Evolutionary conservation across 2,888 invertebrate species (phyloP).

Genomic region (Rhorus exstirpatorius): DNA sequence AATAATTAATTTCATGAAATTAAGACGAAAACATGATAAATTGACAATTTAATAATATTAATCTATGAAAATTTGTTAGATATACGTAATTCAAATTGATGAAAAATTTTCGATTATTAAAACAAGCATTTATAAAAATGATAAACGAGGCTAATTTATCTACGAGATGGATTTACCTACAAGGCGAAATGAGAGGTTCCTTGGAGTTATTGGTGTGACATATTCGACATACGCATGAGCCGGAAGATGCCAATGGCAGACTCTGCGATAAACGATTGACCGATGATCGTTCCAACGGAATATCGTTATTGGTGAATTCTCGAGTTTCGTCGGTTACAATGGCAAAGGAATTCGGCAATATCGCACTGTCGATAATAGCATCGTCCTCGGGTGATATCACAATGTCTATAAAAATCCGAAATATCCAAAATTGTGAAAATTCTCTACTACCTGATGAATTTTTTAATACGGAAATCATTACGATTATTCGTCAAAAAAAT

Average conservation of each 20-base stretch:
- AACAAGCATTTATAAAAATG: too few relatives aligned
- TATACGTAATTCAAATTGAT: too few relatives aligned
- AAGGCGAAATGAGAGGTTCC: conserved; percentile 89
- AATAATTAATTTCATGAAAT: too few relatives aligned
- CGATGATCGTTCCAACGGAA: conserved; percentile 71
- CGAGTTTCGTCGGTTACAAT: conserved; percentile 77
- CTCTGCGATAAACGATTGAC: conserved; percentile 72
- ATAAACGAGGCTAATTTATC: neutral
- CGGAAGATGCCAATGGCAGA: conserved; percentile 85
- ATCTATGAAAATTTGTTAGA: too few relatives aligned
- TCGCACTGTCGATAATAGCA: conserved; percentile 5
- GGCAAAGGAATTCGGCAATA: conserved; percentile 66
- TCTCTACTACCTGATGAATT: neutral
- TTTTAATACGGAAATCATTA: too few relatives aligned
- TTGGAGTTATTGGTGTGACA: conserved; percentile 87
- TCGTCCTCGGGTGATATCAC: conserved; percentile 12
- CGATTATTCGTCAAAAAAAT: too few relatives aligned
- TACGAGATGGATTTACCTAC: conserved; percentile 80
- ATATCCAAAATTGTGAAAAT: too few relatives aligned
- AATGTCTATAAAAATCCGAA: conserved; percentile 31
- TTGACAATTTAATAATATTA: too few relatives aligned
- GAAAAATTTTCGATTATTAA: too few relatives aligned
- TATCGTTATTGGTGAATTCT: conserved; percentile 75
- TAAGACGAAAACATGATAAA: too few relatives aligned
- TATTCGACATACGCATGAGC: conserved; percentile 89